Conservation (phyloP, 2,888 invertebrate species). For the Lasius fuliginosus region DNA sequence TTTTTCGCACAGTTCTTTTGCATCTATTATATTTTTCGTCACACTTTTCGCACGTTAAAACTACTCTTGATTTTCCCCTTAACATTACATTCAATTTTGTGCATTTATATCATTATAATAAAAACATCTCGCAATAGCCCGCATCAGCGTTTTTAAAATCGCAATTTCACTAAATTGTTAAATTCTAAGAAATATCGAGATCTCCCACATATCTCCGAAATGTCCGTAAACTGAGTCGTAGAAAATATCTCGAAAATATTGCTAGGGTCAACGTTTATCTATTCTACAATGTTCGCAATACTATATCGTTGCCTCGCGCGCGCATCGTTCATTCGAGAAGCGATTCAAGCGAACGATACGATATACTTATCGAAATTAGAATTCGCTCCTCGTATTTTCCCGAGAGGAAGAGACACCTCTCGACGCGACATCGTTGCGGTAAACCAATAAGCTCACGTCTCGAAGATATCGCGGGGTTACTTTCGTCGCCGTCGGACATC, state of each 20-base stretch:
- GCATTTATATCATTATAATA: background rate
- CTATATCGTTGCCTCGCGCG: background rate
- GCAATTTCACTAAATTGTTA: background rate
- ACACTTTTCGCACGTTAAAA: background rate
- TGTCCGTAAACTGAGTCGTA: background rate
- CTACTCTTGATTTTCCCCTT: too few species aligned
- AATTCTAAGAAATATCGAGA: background rate
- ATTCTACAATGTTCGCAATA: background rate
- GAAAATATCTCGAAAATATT: background rate
- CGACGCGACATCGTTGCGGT: constrained; percentile 13
- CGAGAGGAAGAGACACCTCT: background rate
- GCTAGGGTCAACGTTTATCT: constrained; percentile 12
- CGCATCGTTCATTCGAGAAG: constrained; percentile 15
- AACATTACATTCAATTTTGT: background rate
- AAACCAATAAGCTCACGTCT: constrained; percentile 44
- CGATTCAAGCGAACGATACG: background rate
- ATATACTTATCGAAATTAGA: constrained; percentile 39
- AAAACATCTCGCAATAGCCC: background rate
- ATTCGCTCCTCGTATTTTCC: constrained; percentile 28
- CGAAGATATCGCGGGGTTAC: constrained; percentile 26
- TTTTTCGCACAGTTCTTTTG: background rate
- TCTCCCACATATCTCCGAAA: background rate
- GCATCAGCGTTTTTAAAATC: background rate
- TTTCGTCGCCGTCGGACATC: constrained; percentile 30
- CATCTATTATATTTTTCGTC: background rate